Evolutionary conservation across 1,140 invertebrate species (phyloP).

Genomic region (Pachyrhynchus sulphureomaculatus): DNA sequence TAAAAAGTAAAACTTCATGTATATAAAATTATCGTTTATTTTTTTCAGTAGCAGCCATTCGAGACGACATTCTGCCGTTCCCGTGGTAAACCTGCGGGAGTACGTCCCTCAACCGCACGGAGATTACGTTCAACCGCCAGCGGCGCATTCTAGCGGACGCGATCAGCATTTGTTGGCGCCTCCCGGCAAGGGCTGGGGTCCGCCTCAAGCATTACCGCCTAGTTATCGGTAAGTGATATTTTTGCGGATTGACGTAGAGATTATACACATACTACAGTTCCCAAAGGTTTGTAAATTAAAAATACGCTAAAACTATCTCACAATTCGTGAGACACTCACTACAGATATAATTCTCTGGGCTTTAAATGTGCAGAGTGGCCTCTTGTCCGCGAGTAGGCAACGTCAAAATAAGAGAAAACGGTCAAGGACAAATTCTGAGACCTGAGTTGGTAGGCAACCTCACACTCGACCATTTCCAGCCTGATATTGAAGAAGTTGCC

Average conservation of each 20-base stretch:
- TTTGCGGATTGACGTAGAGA: neutral
- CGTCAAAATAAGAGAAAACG: too few species aligned
- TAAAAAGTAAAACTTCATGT: neutral
- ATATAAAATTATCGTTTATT: neutral
- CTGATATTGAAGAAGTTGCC: too few species aligned
- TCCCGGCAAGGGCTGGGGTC: constrained; percentile 52
- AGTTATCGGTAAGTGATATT: constrained; percentile 55
- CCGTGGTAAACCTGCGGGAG: constrained; percentile 48
- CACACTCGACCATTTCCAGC: too few species aligned
- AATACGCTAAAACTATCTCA: neutral
- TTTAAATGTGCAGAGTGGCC: too few species aligned
- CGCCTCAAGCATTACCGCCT: constrained; percentile 60
- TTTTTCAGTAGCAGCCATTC: constrained; percentile 30
- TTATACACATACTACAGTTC: neutral
- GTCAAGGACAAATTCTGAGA: too few species aligned
- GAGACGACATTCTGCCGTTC: constrained; percentile 46
- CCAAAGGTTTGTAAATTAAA: too few species aligned
- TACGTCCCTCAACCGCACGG: constrained; percentile 42
- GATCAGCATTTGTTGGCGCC: constrained; percentile 53
- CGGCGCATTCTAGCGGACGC: constrained; percentile 57
- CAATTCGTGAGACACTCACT: too few species aligned
- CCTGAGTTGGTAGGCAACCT: too few species aligned
- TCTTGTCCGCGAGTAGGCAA: too few species aligned
- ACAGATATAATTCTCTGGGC: too few species aligned
- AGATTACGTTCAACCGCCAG: constrained; percentile 65